Percentiles rank a stretch among this genome's conserved stretches.
These are phyloP conservation scores for Xestia rhomboidea DNA, from an alignment of 2,888 invertebrate species.

Conservation along the genomic window DNA sequence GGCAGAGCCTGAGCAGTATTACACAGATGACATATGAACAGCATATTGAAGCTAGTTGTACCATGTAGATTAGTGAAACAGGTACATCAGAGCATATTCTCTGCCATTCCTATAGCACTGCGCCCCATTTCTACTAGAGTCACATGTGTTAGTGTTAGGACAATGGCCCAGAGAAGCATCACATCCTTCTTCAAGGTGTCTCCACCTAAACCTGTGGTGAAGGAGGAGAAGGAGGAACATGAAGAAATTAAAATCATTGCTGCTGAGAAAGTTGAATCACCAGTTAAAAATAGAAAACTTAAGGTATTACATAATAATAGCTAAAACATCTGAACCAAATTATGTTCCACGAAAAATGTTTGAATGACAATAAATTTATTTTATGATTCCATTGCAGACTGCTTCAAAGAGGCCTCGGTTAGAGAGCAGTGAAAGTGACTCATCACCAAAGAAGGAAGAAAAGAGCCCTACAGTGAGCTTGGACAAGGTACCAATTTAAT, in stretches of 20 bases:
- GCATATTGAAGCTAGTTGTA: slow-evolving; percentile 47
- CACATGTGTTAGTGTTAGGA: slow-evolving; percentile 53
- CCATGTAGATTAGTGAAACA: slow-evolving; percentile 61
- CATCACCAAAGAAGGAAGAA: slow-evolving; percentile 63
- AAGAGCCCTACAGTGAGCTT: slow-evolving; percentile 60
- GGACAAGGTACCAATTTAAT: slow-evolving; percentile 67
- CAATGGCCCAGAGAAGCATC: slow-evolving; percentile 87
- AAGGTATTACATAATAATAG: slow-evolving; percentile 61
- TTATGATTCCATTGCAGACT: slow-evolving; percentile 67
- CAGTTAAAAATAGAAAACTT: slow-evolving; percentile 57
- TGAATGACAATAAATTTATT: neutral
- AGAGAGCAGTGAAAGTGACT: slow-evolving; percentile 81
- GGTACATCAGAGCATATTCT: slow-evolving; percentile 12
- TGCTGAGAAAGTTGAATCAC: slow-evolving; percentile 43
- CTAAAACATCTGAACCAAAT: neutral
- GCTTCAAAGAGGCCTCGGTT: slow-evolving; percentile 80
- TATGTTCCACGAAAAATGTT: neutral
- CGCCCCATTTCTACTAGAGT: slow-evolving; percentile 15
- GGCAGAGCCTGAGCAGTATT: neutral
- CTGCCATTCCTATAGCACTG: neutral
- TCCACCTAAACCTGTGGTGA: slow-evolving; percentile 75
- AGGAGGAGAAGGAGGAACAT: slow-evolving; percentile 28
- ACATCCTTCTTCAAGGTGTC: slow-evolving; percentile 86
- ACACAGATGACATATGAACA: slow-evolving; percentile 62
- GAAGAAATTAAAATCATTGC: slow-evolving; percentile 58